Percentiles rank a stretch among this genome's conserved stretches.
Evolutionary conservation across 2,888 invertebrate species (phyloP).

Genomic region (Oscheius myriophilus): DNA sequence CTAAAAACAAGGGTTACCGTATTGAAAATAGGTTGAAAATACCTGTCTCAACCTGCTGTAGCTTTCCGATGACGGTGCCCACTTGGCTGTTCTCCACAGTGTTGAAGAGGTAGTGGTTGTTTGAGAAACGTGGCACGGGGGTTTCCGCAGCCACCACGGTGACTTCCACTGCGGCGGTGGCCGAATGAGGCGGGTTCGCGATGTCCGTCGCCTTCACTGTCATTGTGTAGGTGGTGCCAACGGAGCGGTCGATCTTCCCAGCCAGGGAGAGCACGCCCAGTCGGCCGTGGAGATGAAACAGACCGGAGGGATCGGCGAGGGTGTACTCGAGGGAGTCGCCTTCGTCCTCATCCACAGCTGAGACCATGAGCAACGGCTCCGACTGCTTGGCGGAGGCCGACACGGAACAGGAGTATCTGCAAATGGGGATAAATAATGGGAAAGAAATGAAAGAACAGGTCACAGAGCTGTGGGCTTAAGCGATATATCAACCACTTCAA

Average conservation of each 20-base stretch:
- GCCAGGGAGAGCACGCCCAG: constrained; percentile 44
- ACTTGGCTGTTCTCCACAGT: constrained; percentile 82
- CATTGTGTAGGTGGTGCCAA: constrained; percentile 84
- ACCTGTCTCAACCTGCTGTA: constrained; percentile 52
- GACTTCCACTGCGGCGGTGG: constrained; percentile 82
- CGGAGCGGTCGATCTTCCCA: constrained; percentile 71
- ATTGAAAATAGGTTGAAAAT: neutral
- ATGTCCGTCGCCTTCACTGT: constrained; percentile 88
- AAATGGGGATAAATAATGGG: neutral
- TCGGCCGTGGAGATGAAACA: constrained; percentile 45
- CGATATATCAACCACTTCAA: too few species aligned
- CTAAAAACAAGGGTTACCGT: constrained; percentile 8
- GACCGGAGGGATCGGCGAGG: constrained; percentile 25
- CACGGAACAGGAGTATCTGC: constrained; percentile 48
- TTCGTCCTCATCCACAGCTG: constrained; percentile 51
- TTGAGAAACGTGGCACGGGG: constrained; percentile 80
- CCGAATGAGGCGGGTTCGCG: constrained; percentile 79
- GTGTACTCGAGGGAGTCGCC: constrained; percentile 46
- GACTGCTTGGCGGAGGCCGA: constrained; percentile 47
- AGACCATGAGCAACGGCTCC: constrained; percentile 52
- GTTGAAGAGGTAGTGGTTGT: constrained; percentile 82
- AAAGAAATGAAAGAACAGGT: too few species aligned
- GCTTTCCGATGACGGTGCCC: constrained; percentile 72
- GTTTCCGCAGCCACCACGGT: constrained; percentile 76
- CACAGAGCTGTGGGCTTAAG: too few species aligned